Conservation (phyloP, 2,888 invertebrate genomes). For the Drosophila robusta region DNA sequence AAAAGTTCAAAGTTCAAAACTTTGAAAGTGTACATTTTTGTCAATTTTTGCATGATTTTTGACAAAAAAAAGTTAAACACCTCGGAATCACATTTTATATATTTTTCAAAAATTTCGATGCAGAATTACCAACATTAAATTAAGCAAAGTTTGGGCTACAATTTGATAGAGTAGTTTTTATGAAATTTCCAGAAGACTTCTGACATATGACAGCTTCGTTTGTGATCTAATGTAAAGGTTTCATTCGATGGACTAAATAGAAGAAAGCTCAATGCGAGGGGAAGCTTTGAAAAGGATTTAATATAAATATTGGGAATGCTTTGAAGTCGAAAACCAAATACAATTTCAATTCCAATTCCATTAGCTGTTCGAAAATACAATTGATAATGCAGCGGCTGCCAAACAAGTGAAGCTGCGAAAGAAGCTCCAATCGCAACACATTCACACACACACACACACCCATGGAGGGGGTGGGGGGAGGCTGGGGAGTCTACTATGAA, state of each 20-base stretch:
- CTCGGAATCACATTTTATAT: too few species aligned
- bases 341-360: conserved; percentile 69
- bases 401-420: conserved; percentile 43
- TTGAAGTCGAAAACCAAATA: conserved; percentile 48
- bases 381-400: conserved; percentile 57
- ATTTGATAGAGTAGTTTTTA: too few species aligned
- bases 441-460: background rate
- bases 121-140: too few species aligned
- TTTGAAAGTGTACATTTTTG: too few species aligned
- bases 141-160: too few species aligned
- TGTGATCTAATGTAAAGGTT: background rate
- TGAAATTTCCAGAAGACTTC: background rate
- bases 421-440: conserved; percentile 12
- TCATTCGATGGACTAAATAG: background rate
- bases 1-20: too few species aligned
- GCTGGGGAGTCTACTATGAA: background rate
- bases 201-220: background rate
- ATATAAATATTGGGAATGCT: conserved; percentile 60
- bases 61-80: too few species aligned
- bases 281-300: conserved; percentile 28
- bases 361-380: conserved; percentile 61
- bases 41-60: too few species aligned
- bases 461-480: background rate
- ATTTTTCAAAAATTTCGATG: too few species aligned
- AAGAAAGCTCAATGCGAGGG: background rate